Conservation (phyloP, 2,888 invertebrate species). For the Eupithecia dodoneata region DNA sequence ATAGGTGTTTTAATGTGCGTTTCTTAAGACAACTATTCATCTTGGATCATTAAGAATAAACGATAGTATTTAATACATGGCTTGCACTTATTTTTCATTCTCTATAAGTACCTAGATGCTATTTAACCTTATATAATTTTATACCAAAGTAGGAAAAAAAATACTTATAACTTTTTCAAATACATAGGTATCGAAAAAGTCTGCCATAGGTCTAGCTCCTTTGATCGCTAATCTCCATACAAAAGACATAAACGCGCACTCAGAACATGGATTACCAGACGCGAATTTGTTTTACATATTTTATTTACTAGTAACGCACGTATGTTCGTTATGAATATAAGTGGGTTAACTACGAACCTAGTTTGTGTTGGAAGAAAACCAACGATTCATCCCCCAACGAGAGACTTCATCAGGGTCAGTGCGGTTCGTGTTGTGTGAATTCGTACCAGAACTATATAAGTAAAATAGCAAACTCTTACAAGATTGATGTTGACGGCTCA, state of each 20-base stretch:
- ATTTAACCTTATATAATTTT: not conserved
- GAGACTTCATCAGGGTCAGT: too few relatives aligned
- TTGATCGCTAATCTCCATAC: not conserved
- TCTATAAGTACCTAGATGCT: not conserved
- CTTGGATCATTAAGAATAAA: not conserved
- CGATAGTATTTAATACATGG: not conserved
- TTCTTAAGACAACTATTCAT: not conserved
- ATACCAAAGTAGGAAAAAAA: too few relatives aligned
- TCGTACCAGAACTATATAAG: too few relatives aligned
- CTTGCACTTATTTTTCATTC: not conserved
- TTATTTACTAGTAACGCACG: too few relatives aligned
- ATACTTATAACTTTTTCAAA: not conserved
- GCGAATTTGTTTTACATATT: not conserved
- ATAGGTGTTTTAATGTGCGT: not conserved
- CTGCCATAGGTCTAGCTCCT: not conserved
- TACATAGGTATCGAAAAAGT: not conserved
- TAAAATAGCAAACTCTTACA: not conserved
- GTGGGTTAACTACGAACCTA: too few relatives aligned
- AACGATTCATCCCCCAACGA: too few relatives aligned
- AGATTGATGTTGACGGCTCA: not conserved
- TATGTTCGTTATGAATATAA: too few relatives aligned
- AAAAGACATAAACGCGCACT: constrained; percentile 7
- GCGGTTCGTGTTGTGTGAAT: too few relatives aligned
- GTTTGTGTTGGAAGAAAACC: too few relatives aligned
- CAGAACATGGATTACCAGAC: not conserved